Conservation (phyloP, 2,888 invertebrate species). For the Melanophora roralis region DNA sequence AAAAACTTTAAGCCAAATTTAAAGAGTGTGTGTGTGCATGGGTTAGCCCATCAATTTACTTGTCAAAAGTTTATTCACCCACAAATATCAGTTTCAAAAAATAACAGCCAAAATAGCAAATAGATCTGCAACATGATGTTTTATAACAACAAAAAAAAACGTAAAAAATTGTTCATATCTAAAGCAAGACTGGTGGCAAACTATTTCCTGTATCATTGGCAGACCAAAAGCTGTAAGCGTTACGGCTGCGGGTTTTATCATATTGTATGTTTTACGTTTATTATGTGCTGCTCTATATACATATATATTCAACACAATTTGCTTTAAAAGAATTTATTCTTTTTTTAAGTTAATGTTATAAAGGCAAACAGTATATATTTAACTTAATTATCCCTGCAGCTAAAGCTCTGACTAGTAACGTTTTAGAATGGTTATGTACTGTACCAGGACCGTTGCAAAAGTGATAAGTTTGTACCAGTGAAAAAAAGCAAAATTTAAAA, state of each 20-base stretch:
- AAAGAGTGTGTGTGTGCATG: conserved; percentile 23
- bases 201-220: conserved; percentile 49
- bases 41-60: conserved; percentile 63
- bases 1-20: conserved; percentile 7
- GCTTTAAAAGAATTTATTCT: conserved; percentile 25
- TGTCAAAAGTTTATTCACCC: conserved; percentile 68
- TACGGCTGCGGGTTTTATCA: conserved; percentile 55
- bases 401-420: no score
- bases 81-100: conserved; percentile 54
- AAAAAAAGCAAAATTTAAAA: no score
- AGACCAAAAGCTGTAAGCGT: conserved; percentile 50
- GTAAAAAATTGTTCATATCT: conserved; percentile 9
- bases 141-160: conserved; percentile 17
- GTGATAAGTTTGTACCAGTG: no score
- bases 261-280: conserved; percentile 53
- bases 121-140: conserved; percentile 53
- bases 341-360: no score
- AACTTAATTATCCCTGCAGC: no score
- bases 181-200: conserved; percentile 27
- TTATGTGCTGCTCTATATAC: conserved; percentile 44
- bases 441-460: no score
- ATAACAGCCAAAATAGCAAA: conserved; percentile 34
- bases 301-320: neutral
- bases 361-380: no score
- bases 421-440: no score